Evolutionary conservation across 2,797 vertebrate genomes (phyloP).

Genomic region (Scolopax rusticola): DNA sequence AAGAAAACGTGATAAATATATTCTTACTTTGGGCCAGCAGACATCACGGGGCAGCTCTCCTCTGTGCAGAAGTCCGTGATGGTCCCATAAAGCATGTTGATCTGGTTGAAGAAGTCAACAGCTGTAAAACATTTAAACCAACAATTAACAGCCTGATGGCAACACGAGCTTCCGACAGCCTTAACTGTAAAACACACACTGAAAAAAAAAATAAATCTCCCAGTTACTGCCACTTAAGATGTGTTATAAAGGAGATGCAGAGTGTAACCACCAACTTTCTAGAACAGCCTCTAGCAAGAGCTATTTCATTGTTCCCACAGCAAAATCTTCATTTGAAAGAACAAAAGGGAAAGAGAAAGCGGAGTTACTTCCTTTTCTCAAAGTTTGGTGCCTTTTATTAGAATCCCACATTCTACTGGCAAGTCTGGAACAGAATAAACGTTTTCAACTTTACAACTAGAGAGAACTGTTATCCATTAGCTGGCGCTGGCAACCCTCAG

Average conservation of each 20-base stretch:
- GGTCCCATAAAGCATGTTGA: conserved; percentile 98
- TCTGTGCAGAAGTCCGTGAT: conserved; percentile 97
- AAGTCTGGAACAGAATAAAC: background rate
- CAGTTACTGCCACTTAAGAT: background rate
- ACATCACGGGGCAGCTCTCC: conserved; percentile 96
- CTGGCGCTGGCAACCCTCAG: background rate
- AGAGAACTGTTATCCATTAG: background rate
- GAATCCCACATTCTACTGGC: background rate
- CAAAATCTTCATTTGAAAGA: background rate
- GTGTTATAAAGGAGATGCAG: background rate
- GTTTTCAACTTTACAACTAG: background rate
- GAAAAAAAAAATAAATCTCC: background rate
- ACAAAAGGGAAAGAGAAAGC: background rate
- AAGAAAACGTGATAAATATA: accelerated
- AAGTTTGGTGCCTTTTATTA: background rate
- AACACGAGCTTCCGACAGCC: background rate
- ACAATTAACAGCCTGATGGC: background rate
- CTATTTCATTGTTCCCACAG: background rate
- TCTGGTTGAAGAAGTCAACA: conserved; percentile 99
- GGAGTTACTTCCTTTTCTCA: background rate
- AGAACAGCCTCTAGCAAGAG: background rate
- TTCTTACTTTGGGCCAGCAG: conserved; percentile 96
- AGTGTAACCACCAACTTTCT: background rate
- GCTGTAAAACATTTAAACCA: conserved; percentile 79
- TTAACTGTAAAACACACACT: background rate